Evolutionary conservation across 2,797 vertebrate species (phyloP).

Genomic region (Graptemys geographica): DNA sequence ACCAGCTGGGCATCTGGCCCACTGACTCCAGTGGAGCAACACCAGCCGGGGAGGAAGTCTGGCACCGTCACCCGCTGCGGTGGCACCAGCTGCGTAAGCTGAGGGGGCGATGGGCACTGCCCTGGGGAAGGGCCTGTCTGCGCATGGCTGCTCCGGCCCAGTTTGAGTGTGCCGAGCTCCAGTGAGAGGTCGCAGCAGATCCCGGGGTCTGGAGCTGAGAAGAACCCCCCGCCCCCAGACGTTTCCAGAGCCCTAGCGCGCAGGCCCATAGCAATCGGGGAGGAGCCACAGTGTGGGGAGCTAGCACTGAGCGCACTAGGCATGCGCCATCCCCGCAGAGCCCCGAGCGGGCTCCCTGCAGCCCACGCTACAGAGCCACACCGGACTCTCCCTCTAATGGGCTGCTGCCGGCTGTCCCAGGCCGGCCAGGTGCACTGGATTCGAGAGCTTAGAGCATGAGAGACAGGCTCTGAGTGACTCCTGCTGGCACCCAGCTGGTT

Average conservation of each 20-base stretch:
- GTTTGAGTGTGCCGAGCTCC: neutral
- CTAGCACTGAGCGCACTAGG: too few relatives aligned
- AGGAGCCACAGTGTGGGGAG: neutral
- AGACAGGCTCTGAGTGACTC: too few relatives aligned
- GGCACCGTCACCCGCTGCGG: neutral
- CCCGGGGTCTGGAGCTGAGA: neutral
- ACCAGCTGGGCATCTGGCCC: neutral
- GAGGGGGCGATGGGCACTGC: neutral
- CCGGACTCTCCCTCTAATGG: too few relatives aligned
- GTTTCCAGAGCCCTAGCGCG: neutral
- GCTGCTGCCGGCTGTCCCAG: too few relatives aligned
- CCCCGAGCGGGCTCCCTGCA: neutral
- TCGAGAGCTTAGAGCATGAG: too few relatives aligned
- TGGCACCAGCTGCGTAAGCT: neutral
- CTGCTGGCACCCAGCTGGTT: too few relatives aligned
- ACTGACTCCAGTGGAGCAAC: neutral
- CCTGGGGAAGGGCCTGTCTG: neutral
- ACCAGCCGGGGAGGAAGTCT: neutral
- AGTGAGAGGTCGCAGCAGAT: too few relatives aligned
- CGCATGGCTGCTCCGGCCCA: neutral
- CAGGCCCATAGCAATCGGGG: neutral
- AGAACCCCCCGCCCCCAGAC: neutral
- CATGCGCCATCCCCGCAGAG: neutral
- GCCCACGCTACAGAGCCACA: neutral
- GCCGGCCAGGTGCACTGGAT: too few relatives aligned